Percentiles rank a stretch among this genome's conserved stretches.
Conservation (phyloP, 1,140 invertebrate species). For the Armadillidium nasatum region DNA sequence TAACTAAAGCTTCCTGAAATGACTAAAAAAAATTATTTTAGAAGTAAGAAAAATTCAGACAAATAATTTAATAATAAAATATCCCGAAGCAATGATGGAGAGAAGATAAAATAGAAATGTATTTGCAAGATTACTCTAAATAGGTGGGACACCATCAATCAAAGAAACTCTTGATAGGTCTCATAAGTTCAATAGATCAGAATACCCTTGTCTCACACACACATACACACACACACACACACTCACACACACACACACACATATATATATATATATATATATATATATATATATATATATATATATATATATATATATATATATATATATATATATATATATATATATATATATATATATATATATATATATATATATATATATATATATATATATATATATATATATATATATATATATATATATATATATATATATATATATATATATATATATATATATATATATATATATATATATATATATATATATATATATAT, state of each 20-base stretch:
- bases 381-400: conserved; percentile 9
- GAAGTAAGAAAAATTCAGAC: too few species aligned
- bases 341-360: conserved; percentile 5
- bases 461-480: conserved; percentile 6
- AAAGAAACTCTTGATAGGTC: too few species aligned
- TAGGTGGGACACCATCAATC: too few species aligned
- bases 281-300: neutral
- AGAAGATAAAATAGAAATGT: too few species aligned
- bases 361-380: conserved; percentile 9
- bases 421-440: conserved; percentile 13
- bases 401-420: conserved; percentile 13
- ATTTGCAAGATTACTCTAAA: too few species aligned
- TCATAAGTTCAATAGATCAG: too few species aligned
- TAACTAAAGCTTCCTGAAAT: too few species aligned
- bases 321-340: neutral
- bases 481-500: neutral
- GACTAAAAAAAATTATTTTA: too few species aligned
- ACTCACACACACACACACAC: neutral
- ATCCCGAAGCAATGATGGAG: too few species aligned
- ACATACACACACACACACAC: too few species aligned
- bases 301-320: neutral
- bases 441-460: conserved; percentile 2
- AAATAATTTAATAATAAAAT: too few species aligned
- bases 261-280: conserved; percentile 2
- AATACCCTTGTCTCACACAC: too few species aligned